phyloP scores from a whole-genome alignment of 2,888 invertebrate genomes.

The Drosophila longiperda region DNA sequence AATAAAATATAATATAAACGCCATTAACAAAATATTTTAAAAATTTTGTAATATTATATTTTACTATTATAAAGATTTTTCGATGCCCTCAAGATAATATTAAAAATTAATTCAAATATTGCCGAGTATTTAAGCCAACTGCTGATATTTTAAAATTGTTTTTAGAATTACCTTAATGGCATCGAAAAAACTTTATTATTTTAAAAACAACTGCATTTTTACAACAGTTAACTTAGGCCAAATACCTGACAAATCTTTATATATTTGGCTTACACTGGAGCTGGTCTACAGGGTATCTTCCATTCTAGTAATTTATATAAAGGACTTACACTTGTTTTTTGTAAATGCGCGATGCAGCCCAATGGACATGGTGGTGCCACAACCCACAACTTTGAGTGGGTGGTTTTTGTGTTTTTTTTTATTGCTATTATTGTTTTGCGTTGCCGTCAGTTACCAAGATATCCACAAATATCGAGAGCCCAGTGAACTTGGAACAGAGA shows the following conservation, averaged over 20 bases:
- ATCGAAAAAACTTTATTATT: not conserved
- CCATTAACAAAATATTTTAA: too few relatives aligned
- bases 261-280: not conserved
- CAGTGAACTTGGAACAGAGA: slow-evolving; percentile 15
- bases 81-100: too few relatives aligned
- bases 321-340: slow-evolving; percentile 31
- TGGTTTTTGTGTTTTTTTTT: slow-evolving; percentile 7
- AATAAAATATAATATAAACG: too few relatives aligned
- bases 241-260: not conserved
- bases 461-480: slow-evolving; percentile 33
- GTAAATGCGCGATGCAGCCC: slow-evolving; percentile 17
- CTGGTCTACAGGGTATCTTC: slow-evolving; percentile 15
- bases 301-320: not conserved
- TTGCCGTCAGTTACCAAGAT: slow-evolving; percentile 51
- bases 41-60: too few relatives aligned
- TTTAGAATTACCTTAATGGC: not conserved
- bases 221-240: too few relatives aligned
- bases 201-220: not conserved
- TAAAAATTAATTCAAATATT: too few relatives aligned
- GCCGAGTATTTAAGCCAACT: too few relatives aligned
- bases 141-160: too few relatives aligned
- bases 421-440: slow-evolving; percentile 52
- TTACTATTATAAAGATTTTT: too few relatives aligned
- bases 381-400: slow-evolving; percentile 6
- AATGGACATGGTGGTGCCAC: slow-evolving; percentile 33